Base-by-base conservation (phyloP, 1,140 invertebrate species). In the Tetraneura akinire region DNA sequence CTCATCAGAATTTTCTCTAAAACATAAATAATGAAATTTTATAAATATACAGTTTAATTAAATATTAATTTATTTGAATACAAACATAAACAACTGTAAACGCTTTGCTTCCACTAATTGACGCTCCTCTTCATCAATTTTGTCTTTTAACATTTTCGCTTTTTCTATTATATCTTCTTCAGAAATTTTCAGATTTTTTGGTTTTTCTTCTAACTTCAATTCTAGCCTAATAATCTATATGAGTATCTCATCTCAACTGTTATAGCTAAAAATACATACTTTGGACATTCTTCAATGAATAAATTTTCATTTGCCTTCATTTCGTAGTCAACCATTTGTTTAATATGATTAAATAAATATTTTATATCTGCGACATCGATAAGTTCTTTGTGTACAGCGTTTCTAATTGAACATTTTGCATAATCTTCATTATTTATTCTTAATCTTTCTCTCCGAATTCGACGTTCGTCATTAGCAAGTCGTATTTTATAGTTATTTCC, bases 251-350 rank as follows among this genome's bases (percentile, higher is more conserved):
- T 68, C 18, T 18, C 29, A 8, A 32, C n/a, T n/a, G n/a, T n/a
- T n/a, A n/a, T n/a, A 18, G 60, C 32, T 49, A 8, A 18, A 57
- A 73, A 73, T 60, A 29, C 51, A 16, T n/a, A 78, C 74, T 57
- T 60, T 23, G 49, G 51, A 45, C 23, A 6, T 45, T 57, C 21
- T 62, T 78, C 74, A 26, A 26, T 10, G 45, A 78, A 78, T 29
- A 78, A 60, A 62, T 78, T 55, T 62, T 78, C 74, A 9, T 78
- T 62, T 1, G 55, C 55, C 18, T 78, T 78, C 74, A 78, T 78
- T 78, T 21, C 74, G 47, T 21, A 45, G 16, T 78, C 74, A 23
- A 78, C 74, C 74, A 78, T 78, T 18, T n/a, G 14, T 60, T 78
- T 78, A 10, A 78, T 62, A 1, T 29, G 74, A 29, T 78, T 78